Percentiles rank a stretch among this genome's conserved stretches.
Evolutionary conservation across 2,797 vertebrate species (phyloP).

Genomic region (Apodemus agrarius): DNA sequence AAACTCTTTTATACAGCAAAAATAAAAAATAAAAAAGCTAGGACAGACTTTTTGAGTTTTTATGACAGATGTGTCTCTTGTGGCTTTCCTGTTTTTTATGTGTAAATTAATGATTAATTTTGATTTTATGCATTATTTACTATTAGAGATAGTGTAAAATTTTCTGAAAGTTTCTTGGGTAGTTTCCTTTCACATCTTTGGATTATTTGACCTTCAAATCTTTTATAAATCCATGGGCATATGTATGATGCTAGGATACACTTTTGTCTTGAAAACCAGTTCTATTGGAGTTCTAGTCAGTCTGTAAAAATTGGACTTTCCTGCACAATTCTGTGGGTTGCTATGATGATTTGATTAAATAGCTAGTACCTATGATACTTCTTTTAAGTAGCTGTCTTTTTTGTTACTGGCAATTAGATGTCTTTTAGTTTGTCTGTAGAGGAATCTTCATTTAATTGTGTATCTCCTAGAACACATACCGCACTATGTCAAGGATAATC

Average conservation of each 20-base stretch:
- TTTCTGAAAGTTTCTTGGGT: slow-evolving; percentile 58
- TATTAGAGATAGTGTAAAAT: slow-evolving; percentile 35
- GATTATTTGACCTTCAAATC: slow-evolving; percentile 57
- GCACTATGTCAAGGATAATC: background rate
- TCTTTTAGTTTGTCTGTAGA: slow-evolving; percentile 59
- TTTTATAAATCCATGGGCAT: background rate
- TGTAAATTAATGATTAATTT: slow-evolving; percentile 34
- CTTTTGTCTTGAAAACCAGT: slow-evolving; percentile 28
- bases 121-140: slow-evolving; percentile 40
- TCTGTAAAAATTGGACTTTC: slow-evolving; percentile 34
- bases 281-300: slow-evolving; percentile 24
- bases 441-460: slow-evolving; percentile 44
- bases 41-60: background rate
- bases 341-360: slow-evolving; percentile 62
- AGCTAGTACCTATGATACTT: background rate
- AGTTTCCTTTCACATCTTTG: slow-evolving; percentile 41
- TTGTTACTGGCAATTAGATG: slow-evolving; percentile 31
- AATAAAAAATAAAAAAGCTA: background rate
- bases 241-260: slow-evolving; percentile 34
- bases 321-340: background rate
- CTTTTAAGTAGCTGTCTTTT: slow-evolving; percentile 58
- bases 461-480: slow-evolving; percentile 43
- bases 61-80: slow-evolving; percentile 25
- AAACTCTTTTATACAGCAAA: background rate
- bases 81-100: slow-evolving; percentile 5